A percentile compares a stretch with the other conserved stretches of the same genome.
These are phyloP conservation scores for Ophraella communa DNA, from an alignment of 2,888 invertebrate genomes.

Conservation along the genomic window DNA sequence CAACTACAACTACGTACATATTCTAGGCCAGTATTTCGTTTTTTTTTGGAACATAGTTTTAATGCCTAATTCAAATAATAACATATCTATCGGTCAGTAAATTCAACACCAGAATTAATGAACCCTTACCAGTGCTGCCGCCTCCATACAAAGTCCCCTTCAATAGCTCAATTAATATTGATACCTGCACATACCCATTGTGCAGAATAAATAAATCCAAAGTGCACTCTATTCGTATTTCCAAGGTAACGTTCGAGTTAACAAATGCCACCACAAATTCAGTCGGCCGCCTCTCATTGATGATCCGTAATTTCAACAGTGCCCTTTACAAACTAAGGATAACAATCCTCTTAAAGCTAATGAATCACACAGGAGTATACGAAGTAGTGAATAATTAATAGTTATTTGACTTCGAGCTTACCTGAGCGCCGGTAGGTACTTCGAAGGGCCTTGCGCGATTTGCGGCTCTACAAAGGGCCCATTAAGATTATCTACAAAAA, in stretches of 20 bases:
- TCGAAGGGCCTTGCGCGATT: conserved; percentile 11
- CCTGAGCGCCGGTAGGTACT: conserved; percentile 17
- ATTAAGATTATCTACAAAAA: conserved; percentile 14
- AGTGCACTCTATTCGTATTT: background rate
- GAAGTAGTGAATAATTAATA: conserved; percentile 21
- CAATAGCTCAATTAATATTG: background rate
- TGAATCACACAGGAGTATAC: conserved; percentile 19
- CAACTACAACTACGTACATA: too few relatives aligned
- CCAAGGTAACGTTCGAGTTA: background rate
- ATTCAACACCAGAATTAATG: background rate
- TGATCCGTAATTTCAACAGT: conserved; percentile 22
- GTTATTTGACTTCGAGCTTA: conserved; percentile 26
- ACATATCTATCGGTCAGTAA: background rate
- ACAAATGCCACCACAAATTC: background rate
- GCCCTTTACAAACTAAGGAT: conserved; percentile 14
- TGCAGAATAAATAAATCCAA: background rate
- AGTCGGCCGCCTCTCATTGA: conserved; percentile 5
- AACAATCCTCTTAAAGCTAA: conserved; percentile 28
- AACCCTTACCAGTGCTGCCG: background rate
- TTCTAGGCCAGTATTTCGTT: too few relatives aligned
- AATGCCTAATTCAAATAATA: too few relatives aligned
- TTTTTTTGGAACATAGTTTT: too few relatives aligned
- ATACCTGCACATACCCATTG: background rate
- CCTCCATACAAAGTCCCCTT: background rate
- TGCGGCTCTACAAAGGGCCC: conserved; percentile 17